Evolutionary conservation across 1,140 invertebrate genomes (phyloP).

Genomic region (Frieseomelitta varia): DNA sequence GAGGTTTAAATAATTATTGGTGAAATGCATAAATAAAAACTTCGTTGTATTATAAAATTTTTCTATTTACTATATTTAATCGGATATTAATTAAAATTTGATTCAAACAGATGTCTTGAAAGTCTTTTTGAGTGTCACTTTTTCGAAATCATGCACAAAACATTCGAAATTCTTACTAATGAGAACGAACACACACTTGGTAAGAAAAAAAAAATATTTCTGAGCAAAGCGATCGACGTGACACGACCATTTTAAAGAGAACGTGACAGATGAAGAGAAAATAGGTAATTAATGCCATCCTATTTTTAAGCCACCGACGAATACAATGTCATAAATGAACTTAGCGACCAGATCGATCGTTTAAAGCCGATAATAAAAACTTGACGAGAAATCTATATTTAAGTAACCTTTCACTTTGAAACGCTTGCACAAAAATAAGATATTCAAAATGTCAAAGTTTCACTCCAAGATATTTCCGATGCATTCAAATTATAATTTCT

Average conservation of each 20-base stretch:
- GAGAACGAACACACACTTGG: background rate
- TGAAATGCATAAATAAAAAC: too few relatives aligned
- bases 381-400: background rate
- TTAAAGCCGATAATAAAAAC: background rate
- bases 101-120: too few relatives aligned
- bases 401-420: background rate
- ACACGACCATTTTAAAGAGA: background rate
- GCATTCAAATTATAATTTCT: background rate
- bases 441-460: background rate
- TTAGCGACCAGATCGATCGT: background rate
- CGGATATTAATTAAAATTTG: too few relatives aligned
- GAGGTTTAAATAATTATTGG: too few relatives aligned
- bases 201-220: background rate
- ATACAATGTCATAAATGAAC: conserved; percentile 8
- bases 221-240: background rate
- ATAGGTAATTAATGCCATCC: background rate
- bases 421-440: background rate
- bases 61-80: too few relatives aligned
- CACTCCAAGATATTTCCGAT: background rate
- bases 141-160: too few relatives aligned
- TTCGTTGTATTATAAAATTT: too few relatives aligned
- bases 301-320: background rate
- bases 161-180: background rate
- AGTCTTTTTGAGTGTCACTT: too few relatives aligned
- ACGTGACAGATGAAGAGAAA: background rate